Percentiles rank a stretch among this genome's conserved stretches.
phyloP scores from a whole-genome alignment of 2,797 vertebrate genomes.

The Cryptoprocta ferox region DNA sequence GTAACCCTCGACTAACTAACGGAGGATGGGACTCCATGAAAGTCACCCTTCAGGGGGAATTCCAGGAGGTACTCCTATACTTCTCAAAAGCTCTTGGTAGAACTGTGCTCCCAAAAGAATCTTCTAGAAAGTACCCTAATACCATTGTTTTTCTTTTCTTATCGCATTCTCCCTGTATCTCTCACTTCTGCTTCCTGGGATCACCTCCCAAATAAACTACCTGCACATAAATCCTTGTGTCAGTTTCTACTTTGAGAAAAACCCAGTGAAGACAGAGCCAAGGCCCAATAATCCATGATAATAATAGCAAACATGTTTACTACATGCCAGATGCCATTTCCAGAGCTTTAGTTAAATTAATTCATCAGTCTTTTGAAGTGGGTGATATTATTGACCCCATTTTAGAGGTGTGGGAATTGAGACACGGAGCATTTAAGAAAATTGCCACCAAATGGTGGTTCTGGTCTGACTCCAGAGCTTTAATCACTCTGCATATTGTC shows the following conservation, averaged over 20 bases:
- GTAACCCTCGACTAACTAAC: rapidly evolving
- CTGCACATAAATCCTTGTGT: background rate
- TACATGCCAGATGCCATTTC: background rate
- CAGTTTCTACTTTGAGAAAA: background rate
- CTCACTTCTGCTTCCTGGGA: background rate
- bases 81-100: background rate
- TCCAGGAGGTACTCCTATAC: background rate
- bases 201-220: background rate
- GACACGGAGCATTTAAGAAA: background rate
- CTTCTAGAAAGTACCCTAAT: background rate
- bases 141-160: background rate
- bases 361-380: background rate
- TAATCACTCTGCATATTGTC: background rate
- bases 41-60: background rate
- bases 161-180: background rate
- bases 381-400: no score
- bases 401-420: background rate
- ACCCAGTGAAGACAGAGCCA: background rate
- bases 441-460: background rate
- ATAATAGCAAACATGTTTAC: background rate
- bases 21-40: background rate
- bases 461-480: background rate
- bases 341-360: background rate
- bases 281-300: background rate
- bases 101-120: background rate